Percentiles rank a stretch among this genome's conserved stretches.
phyloP scores from a whole-genome alignment of 2,888 invertebrate species.

The Bugula neritina region DNA sequence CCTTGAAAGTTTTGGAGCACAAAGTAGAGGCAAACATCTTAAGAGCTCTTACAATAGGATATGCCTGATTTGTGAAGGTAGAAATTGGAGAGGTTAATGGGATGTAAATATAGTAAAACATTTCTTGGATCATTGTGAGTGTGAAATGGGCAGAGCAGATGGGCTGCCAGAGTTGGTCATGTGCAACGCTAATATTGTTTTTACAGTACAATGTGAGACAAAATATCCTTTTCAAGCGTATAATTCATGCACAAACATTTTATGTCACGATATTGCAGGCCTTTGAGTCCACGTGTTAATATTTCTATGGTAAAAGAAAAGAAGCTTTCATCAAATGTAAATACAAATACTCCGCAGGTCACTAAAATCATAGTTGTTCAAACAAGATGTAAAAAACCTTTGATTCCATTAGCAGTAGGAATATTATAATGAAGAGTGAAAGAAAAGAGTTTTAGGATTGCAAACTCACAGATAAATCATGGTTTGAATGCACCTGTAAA shows the following conservation, averaged over 20 bases:
- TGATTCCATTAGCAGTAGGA: constrained; percentile 20
- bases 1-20: not conserved
- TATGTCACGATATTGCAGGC: constrained; percentile 19
- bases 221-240: not conserved
- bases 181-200: not conserved
- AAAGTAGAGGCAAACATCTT: constrained; percentile 1
- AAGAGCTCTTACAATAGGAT: not conserved
- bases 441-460: too few species aligned
- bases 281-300: constrained; percentile 12
- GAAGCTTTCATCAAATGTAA: constrained; percentile 3
- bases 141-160: not conserved
- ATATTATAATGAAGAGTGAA: too few species aligned
- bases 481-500: not conserved
- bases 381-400: not conserved
- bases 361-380: constrained; percentile 26
- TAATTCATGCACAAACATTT: constrained; percentile 25
- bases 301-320: not conserved
- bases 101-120: too few species aligned
- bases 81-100: too few species aligned
- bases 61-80: not conserved
- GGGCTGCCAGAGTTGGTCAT: not conserved
- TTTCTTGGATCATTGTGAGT: too few species aligned
- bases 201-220: not conserved
- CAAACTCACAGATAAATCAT: too few species aligned
- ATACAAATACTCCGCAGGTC: constrained; percentile 1